Conservation (phyloP, 1,140 invertebrate genomes). For the Drosophila athabasca region DNA sequence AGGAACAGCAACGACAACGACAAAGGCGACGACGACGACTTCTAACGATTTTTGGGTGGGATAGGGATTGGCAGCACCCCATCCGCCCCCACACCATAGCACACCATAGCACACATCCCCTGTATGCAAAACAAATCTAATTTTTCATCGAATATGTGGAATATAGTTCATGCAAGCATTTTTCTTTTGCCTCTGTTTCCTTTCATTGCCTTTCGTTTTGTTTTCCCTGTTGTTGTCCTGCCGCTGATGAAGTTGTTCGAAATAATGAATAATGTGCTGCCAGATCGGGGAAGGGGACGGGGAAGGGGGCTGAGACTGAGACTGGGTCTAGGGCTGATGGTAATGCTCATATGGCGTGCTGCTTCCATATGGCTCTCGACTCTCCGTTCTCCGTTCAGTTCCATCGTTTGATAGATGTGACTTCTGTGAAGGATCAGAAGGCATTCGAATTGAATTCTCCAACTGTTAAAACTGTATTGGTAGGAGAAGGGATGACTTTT, state of each 20-base stretch:
- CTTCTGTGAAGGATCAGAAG: neutral
- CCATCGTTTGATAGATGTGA: neutral
- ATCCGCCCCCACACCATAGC: neutral
- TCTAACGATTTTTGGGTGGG: slow-evolving; percentile 48
- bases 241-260: slow-evolving; percentile 50
- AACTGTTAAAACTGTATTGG: too few relatives aligned
- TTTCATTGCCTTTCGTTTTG: neutral
- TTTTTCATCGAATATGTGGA: slow-evolving; percentile 74
- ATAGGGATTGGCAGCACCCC: slow-evolving; percentile 39
- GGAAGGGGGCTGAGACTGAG: neutral
- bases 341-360: slow-evolving; percentile 74
- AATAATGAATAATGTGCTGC: slow-evolving; percentile 72
- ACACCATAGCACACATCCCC: neutral
- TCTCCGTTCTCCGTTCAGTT: slow-evolving; percentile 30
- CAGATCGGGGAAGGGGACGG: neutral
- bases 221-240: slow-evolving; percentile 2
- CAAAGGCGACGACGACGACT: slow-evolving; percentile 41
- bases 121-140: slow-evolving; percentile 77
- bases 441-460: neutral
- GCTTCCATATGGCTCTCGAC: slow-evolving; percentile 9
- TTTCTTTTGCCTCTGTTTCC: neutral
- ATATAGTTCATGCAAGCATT: slow-evolving; percentile 33
- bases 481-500: too few relatives aligned
- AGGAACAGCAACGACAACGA: too few relatives aligned
- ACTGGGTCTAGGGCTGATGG: slow-evolving; percentile 2